These are phyloP conservation scores for Onychostoma macrolepis DNA, from an alignment of 2,113 vertebrate genomes.

Conservation along the genomic window DNA sequence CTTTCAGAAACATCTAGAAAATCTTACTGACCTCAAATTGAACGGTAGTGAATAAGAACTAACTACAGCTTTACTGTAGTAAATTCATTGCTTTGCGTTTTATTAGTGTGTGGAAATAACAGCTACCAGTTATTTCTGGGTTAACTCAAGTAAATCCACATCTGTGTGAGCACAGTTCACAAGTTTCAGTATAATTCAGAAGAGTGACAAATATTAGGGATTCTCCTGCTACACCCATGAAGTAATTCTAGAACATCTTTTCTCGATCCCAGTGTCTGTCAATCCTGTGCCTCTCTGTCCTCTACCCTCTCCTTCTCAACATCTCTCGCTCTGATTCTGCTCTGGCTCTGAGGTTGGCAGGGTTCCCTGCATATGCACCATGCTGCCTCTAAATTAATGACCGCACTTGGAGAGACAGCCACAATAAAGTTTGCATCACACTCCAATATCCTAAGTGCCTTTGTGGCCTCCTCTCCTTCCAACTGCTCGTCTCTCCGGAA, in stretches of 20 bases:
- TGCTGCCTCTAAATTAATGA: conserved; percentile 80
- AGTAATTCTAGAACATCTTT: neutral
- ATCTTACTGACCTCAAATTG: neutral
- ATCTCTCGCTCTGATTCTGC: conserved; percentile 2
- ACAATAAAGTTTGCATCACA: conserved; percentile 79
- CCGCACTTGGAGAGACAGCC: conserved; percentile 77
- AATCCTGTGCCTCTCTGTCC: neutral
- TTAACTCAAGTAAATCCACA: neutral
- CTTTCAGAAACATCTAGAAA: neutral
- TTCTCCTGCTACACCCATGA: neutral
- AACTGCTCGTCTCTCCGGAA: conserved; percentile 60
- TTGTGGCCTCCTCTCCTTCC: conserved; percentile 66
- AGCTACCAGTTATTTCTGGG: neutral
- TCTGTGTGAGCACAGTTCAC: neutral
- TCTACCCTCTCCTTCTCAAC: conserved; percentile 1
- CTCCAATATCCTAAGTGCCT: conserved; percentile 84
- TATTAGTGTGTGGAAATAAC: neutral
- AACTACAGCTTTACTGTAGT: neutral
- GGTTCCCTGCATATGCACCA: conserved; percentile 75
- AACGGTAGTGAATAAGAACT: neutral
- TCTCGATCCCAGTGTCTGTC: neutral
- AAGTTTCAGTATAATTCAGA: neutral
- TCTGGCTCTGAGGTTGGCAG: conserved; percentile 71
- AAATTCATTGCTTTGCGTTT: neutral
- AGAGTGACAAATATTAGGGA: neutral